Evolutionary conservation across 2,888 invertebrate genomes (phyloP), one percentile per base, ranked within the genome.

Genomic region (Colletes collaris): DNA sequence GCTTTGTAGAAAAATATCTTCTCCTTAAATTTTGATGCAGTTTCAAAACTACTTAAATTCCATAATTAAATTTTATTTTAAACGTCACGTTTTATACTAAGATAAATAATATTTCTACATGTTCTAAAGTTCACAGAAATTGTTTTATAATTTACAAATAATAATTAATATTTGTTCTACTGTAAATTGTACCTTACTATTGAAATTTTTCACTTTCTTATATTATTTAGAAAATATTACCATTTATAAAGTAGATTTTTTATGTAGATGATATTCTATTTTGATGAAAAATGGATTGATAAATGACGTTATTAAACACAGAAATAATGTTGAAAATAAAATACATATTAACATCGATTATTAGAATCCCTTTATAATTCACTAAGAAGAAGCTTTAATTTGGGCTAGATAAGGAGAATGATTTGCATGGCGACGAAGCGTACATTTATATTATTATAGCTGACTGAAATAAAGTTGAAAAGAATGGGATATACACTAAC

Each of bases 401-500:
- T 50, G 49, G 46, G 46, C 44, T 50, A 13, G 49, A 16, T 60
- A 64, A 56, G 11, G 50, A 53, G 13, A 10, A 59, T 46, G 16
- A 37, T 49, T 76, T 65, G 13, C 56, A 56, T 46, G 44, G 13
- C 16, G 13, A 52, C 10, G 44, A 76, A 72, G 62, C 62, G n/a
- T 53, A 59, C 46, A 55, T 49, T 69, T 35, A 58, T 52, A 63
- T 72, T 67, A 11, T 37, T 40, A 62, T 44, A 67, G 58, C 50
- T 72, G 10, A 63, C 35, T 19, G 49, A 63, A 11, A 62, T 65
- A 72, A 66, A 19, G 65, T 62, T 56, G 35, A 58, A 74, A 60
- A 68, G 50, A 56, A 56, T 65, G 56, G 6, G 62, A 64, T 71
- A 64, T 71, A 70, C 56, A 77, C 59, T 77, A 60, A 62, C 49